Percentiles rank a stretch among this genome's conserved stretches.
These are phyloP conservation scores for Asbolus verrucosus DNA, from an alignment of 1,140 invertebrate species.

Conservation along the genomic window DNA sequence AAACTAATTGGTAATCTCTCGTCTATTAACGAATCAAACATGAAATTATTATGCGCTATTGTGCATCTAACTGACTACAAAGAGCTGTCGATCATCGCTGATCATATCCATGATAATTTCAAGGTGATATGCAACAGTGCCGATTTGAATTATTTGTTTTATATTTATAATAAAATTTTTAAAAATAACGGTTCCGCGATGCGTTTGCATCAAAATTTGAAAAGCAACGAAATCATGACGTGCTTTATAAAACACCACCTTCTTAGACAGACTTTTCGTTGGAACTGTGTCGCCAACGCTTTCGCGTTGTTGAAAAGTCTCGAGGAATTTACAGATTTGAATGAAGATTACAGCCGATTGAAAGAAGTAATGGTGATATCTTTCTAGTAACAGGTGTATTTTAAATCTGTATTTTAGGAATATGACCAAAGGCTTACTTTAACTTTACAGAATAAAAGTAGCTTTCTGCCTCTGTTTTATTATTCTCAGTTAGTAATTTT, in stretches of 20 bases:
- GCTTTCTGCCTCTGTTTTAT: conserved; percentile 4
- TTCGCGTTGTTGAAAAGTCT: conserved; percentile 25
- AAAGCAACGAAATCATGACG: conserved; percentile 32
- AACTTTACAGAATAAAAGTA: not conserved
- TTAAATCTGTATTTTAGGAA: conserved; percentile 25
- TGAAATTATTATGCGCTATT: conserved; percentile 23
- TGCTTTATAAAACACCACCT: conserved; percentile 38
- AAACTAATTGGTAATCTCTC: conserved; percentile 10
- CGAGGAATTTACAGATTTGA: conserved; percentile 12
- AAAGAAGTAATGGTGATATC: conserved; percentile 28
- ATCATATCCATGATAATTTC: conserved; percentile 20
- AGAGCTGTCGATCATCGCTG: conserved; percentile 14
- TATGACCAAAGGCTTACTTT: conserved; percentile 18
- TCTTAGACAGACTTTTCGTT: conserved; percentile 18
- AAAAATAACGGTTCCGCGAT: conserved; percentile 5
- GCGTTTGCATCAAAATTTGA: not conserved
- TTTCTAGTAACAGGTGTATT: no score
- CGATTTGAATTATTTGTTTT: conserved; percentile 26
- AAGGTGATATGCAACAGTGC: conserved; percentile 23
- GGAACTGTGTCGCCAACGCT: conserved; percentile 14
- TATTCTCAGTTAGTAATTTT: conserved; percentile 25
- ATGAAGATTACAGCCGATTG: conserved; percentile 8
- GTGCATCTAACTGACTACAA: conserved; percentile 16
- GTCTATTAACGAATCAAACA: conserved; percentile 7
- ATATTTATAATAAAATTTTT: conserved; percentile 40